These are phyloP conservation scores for Gobiocypris rarus DNA, from an alignment of 2,113 vertebrate species.

Conservation along the genomic window DNA sequence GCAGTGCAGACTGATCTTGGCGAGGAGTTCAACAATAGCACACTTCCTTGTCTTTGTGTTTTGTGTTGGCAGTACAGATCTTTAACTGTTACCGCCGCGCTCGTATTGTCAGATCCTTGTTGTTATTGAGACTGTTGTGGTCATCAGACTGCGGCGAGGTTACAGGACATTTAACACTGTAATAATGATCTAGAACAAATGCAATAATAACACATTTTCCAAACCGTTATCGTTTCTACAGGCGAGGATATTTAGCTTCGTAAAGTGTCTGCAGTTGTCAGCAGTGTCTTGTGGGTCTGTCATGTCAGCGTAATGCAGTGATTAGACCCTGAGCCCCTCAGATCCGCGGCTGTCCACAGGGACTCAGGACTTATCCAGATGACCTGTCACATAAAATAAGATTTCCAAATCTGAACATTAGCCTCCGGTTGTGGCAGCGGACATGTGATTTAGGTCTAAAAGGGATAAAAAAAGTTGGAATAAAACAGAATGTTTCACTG, in stretches of 20 bases:
- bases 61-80: not conserved
- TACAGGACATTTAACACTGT: not conserved
- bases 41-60: not conserved
- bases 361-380: not conserved
- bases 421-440: not conserved
- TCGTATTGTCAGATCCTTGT: not conserved
- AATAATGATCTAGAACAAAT: not conserved
- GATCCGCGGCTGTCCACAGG: not conserved
- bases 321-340: conserved; percentile 2
- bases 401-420: conserved; percentile 2
- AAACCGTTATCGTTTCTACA: not conserved
- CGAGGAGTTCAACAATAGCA: not conserved
- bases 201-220: not conserved
- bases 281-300: conserved; percentile 23
- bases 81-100: not conserved
- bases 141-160: not conserved
- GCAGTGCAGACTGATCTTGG: not conserved
- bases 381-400: not conserved
- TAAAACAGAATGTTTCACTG: not conserved
- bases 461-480: not conserved
- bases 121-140: not conserved
- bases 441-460: not conserved
- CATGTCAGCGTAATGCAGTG: not conserved
- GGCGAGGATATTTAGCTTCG: not conserved
- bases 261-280: not conserved